Evolutionary conservation across 2,113 vertebrate genomes (phyloP).

Genomic region (Pseudonaja textilis): DNA sequence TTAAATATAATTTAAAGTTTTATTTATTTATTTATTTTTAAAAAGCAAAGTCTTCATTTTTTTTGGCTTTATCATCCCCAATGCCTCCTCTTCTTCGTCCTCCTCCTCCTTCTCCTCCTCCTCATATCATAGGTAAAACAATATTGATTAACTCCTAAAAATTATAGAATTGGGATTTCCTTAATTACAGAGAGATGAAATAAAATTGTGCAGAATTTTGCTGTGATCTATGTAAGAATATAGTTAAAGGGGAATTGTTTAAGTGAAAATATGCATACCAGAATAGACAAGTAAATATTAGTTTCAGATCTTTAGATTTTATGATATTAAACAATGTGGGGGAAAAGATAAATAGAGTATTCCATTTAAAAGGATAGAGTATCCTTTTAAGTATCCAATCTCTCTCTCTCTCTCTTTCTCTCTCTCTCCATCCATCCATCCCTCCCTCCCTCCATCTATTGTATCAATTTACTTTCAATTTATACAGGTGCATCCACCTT

Average conservation of each 20-base stretch:
- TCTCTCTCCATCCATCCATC: too few relatives aligned
- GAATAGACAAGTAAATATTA: constrained; percentile 43
- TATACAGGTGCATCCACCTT: constrained; percentile 55
- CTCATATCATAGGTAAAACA: constrained; percentile 29
- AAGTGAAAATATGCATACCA: constrained; percentile 36
- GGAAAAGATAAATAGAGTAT: constrained; percentile 37
- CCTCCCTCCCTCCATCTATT: background rate
- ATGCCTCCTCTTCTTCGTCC: rapidly evolving
- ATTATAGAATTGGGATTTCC: constrained; percentile 8
- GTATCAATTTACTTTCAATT: constrained; percentile 64
- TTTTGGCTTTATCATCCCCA: background rate
- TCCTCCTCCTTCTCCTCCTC: constrained; percentile 1
- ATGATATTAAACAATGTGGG: constrained; percentile 48
- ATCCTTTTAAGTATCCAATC: background rate
- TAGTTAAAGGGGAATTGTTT: constrained; percentile 45
- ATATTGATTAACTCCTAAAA: background rate
- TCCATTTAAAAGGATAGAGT: background rate
- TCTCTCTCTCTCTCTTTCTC: background rate
- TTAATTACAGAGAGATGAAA: constrained; percentile 39
- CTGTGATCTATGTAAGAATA: constrained; percentile 6
- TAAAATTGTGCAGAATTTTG: constrained; percentile 20
- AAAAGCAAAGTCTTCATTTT: background rate
- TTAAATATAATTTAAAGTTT: background rate
- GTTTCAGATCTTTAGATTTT: constrained; percentile 44
- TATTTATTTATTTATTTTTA: background rate